These are phyloP conservation scores for Spilogale gracilis DNA, from an alignment of 2,113 vertebrate species.

Conservation along the genomic window DNA sequence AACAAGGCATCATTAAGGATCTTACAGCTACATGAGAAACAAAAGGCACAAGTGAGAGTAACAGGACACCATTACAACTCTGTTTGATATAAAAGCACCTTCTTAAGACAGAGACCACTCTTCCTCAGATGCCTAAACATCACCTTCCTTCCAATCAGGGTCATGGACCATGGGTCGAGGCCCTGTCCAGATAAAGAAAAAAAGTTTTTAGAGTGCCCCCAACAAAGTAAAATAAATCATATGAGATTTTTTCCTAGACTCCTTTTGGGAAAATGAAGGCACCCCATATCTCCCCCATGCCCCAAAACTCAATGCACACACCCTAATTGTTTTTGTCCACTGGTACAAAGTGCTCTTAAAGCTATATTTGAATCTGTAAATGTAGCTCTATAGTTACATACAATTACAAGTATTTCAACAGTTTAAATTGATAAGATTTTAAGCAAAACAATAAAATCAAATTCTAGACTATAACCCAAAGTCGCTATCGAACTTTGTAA, in stretches of 20 bases:
- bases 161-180: background rate
- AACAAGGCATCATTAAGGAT: background rate
- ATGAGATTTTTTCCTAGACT: background rate
- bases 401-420: background rate
- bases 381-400: background rate
- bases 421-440: conserved; percentile 32
- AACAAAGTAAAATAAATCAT: conserved; percentile 10
- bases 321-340: background rate
- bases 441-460: conserved; percentile 43
- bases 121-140: background rate
- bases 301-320: background rate
- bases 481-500: background rate
- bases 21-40: background rate
- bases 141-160: background rate
- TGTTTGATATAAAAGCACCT: background rate
- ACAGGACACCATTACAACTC: background rate
- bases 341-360: conserved; percentile 36
- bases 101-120: background rate
- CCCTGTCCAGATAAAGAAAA: background rate
- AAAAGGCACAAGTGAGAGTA: background rate
- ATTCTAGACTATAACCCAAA: conserved; percentile 17
- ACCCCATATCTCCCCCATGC: background rate
- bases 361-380: background rate
- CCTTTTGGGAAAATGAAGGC: background rate
- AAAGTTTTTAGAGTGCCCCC: background rate